Evolutionary conservation across 2,888 invertebrate species (phyloP).

Genomic region (Eristalis tenax): DNA sequence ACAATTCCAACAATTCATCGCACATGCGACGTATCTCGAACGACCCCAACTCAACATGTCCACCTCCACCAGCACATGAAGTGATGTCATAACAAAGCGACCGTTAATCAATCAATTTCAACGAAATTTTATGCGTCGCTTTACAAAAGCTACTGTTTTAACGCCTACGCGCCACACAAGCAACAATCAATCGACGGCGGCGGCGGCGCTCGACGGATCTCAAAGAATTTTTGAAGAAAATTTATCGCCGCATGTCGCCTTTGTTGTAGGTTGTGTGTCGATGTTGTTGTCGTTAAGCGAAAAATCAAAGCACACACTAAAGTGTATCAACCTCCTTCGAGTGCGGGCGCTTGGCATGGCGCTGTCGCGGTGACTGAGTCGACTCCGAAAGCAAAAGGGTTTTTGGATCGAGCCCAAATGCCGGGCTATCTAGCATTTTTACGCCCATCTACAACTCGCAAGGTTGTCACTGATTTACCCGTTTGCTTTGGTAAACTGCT

Average conservation of each 20-base stretch:
- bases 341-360: background rate
- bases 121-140: constrained; percentile 63
- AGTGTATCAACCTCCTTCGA: constrained; percentile 29
- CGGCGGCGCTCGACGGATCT: constrained; percentile 45
- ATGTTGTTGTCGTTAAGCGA: constrained; percentile 27
- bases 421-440: constrained; percentile 11
- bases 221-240: constrained; percentile 50
- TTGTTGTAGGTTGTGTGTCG: background rate
- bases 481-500: constrained; percentile 32
- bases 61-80: background rate
- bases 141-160: constrained; percentile 66
- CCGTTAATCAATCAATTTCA: constrained; percentile 66
- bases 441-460: constrained; percentile 52
- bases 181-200: constrained; percentile 10
- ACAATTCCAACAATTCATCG: background rate
- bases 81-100: constrained; percentile 46
- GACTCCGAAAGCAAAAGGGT: constrained; percentile 11
- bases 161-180: constrained; percentile 51
- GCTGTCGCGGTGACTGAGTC: background rate
- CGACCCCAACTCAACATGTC: background rate
- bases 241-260: constrained; percentile 33
- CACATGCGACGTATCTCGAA: background rate
- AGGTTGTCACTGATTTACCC: constrained; percentile 65
- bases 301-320: constrained; percentile 5
- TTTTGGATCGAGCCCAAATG: background rate